Evolutionary conservation across 2,113 vertebrate genomes (phyloP), one percentile per base, ranked within the genome.

Genomic region (Columba janthina): DNA sequence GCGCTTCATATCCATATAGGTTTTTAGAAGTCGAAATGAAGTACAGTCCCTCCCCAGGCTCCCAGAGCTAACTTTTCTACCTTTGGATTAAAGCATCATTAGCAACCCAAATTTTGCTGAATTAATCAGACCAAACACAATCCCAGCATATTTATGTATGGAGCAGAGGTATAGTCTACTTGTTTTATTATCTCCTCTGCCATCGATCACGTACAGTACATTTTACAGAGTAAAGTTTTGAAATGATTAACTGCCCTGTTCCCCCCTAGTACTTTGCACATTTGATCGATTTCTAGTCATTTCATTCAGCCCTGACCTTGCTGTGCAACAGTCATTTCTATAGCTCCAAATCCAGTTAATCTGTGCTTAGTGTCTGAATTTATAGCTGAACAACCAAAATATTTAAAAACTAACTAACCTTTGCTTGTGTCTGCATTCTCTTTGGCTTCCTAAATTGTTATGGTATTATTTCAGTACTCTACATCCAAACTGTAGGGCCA

Each of bases 221-320:
- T 96, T 91, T 84, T 94, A 78, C 65, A 80, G 90, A 74, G 64
- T 74, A 88, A 94, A 96, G 95, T 96, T 95, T 90, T 88, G 85
- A 84, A 94, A 94, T 40, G 5, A 92, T 95, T 92, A 92, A 92
- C 79, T 96, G 86, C 94, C 79, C 90, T 89, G 76, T 46, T 86
- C 65, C 85, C 84, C 83, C 76, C 38, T 4, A 86, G 93, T 44
- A 94, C 82, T 90, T 90, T 53, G 3, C 75, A 69, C 57, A 93
- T 95, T 25, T 84, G 53, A 92, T 92, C 14, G 48, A 96, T 96
- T 81, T 92, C 72, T 74, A 57, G 93, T 93, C 90, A 69, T 94
- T 95, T 74, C 57, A 58, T 78, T 90, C 85, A 84, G 94, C 69
- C 82, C 95, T 95, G 95, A 96, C 96, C 90, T 96, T 96, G 93